Evolutionary conservation across 2,888 invertebrate species (phyloP).

Genomic region (Brassicogethes aeneus): DNA sequence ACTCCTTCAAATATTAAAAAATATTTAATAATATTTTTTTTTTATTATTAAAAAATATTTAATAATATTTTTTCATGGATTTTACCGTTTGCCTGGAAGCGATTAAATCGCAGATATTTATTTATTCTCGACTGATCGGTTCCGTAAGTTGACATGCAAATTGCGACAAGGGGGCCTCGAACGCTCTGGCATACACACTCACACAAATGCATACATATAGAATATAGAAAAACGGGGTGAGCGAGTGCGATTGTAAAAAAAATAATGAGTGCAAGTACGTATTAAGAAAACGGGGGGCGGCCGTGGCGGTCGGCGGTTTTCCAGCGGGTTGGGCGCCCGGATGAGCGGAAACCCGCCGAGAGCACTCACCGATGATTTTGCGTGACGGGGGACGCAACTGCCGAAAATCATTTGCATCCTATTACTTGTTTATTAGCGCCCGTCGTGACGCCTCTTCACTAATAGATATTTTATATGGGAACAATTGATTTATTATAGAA

Average conservation of each 20-base stretch:
- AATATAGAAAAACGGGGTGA: no score
- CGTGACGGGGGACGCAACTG: slow-evolving; percentile 16
- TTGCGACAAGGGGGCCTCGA: neutral
- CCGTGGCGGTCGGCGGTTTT: slow-evolving; percentile 13
- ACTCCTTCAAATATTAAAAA: no score
- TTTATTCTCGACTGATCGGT: neutral
- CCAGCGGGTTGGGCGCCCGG: slow-evolving; percentile 12
- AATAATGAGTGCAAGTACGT: slow-evolving; percentile 7
- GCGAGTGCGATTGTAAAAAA: neutral
- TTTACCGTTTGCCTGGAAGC: no score
- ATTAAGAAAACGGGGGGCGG: slow-evolving; percentile 2
- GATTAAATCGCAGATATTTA: no score
- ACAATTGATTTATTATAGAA: no score
- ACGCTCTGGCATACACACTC: no score
- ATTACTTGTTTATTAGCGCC: slow-evolving; percentile 19
- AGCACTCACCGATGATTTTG: slow-evolving; percentile 17
- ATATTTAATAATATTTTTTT: no score
- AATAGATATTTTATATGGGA: no score
- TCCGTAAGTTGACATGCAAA: neutral
- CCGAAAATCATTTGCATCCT: slow-evolving; percentile 20
- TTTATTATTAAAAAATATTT: no score
- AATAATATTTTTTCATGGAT: no score
- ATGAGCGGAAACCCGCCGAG: slow-evolving; percentile 16
- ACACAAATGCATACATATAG: no score
- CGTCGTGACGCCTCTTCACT: slow-evolving; percentile 12